Evolutionary conservation across 2,888 invertebrate species (phyloP).

Genomic region (Lasioglossum leucozonium): DNA sequence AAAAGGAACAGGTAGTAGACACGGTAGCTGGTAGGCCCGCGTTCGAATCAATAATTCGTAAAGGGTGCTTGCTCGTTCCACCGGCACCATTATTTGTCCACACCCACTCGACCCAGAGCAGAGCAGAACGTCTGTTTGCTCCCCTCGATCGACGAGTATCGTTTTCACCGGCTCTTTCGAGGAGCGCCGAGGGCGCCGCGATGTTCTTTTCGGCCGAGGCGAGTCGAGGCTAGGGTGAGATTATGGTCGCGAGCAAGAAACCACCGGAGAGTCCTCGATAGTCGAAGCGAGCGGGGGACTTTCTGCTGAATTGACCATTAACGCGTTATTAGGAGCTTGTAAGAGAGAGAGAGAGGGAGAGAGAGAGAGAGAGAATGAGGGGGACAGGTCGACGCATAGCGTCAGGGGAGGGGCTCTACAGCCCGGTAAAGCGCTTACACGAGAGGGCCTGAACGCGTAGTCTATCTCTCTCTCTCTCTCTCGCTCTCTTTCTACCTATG

Average conservation of each 20-base stretch:
- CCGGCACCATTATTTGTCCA: slow-evolving; percentile 44
- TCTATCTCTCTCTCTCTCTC: not conserved
- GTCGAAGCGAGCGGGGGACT: slow-evolving; percentile 33
- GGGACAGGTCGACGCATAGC: not conserved
- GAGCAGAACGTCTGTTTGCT: slow-evolving; percentile 24
- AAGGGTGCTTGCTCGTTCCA: slow-evolving; percentile 41
- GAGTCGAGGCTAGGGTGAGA: slow-evolving; percentile 31
- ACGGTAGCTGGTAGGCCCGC: not conserved
- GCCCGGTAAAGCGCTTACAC: slow-evolving; percentile 69
- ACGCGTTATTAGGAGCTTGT: slow-evolving; percentile 56
- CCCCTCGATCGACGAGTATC: slow-evolving; percentile 40
- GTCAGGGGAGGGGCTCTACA: slow-evolving; percentile 42
- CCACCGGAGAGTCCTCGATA: slow-evolving; percentile 50
- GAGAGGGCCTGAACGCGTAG: slow-evolving; percentile 38
- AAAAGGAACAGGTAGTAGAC: not conserved
- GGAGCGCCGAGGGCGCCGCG: not conserved
- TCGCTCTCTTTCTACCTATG: slow-evolving; percentile 11
- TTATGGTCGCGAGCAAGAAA: slow-evolving; percentile 35
- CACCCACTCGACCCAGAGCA: slow-evolving; percentile 32
- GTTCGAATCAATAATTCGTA: slow-evolving; percentile 50
- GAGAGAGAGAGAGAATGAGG: not conserved
- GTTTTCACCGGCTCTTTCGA: slow-evolving; percentile 38
- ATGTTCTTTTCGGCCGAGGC: slow-evolving; percentile 42
- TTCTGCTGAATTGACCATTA: slow-evolving; percentile 67
- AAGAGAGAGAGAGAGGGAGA: not conserved